Percentiles rank a stretch among this genome's conserved stretches.
Evolutionary conservation across 2,888 invertebrate species (phyloP).

Genomic region (Ceramica pisi): DNA sequence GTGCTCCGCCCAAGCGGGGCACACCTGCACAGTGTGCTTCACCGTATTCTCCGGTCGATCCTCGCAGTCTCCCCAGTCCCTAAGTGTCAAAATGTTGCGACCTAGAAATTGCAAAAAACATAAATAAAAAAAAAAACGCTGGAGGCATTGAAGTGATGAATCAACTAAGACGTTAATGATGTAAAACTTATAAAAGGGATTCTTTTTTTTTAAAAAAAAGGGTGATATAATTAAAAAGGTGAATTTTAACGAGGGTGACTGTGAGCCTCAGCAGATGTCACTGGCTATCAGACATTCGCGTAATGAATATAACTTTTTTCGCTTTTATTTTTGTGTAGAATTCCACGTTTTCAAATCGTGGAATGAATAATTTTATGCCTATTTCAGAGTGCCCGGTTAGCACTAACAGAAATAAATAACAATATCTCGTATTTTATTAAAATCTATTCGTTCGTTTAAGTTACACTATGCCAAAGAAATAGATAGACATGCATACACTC

Average conservation of each 20-base stretch:
- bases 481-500: too few species aligned
- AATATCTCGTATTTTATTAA: too few species aligned
- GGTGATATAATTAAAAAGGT: constrained; percentile 82
- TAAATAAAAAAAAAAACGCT: constrained; percentile 21
- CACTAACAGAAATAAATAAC: not conserved
- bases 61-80: too few species aligned
- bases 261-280: constrained; percentile 72
- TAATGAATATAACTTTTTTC: constrained; percentile 54
- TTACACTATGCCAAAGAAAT: not conserved
- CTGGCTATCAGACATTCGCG: constrained; percentile 46
- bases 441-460: too few species aligned
- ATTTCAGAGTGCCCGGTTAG: not conserved
- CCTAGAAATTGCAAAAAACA: not conserved
- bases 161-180: constrained; percentile 77
- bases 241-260: constrained; percentile 82
- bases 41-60: too few species aligned
- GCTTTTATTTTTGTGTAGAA: constrained; percentile 26
- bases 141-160: constrained; percentile 44
- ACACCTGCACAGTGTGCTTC: too few species aligned
- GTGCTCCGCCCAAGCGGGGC: too few species aligned
- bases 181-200: constrained; percentile 74
- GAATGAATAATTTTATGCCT: not conserved
- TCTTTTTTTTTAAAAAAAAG: constrained; percentile 66
- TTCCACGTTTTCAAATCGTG: constrained; percentile 20
- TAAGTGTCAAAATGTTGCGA: too few species aligned